Conservation (phyloP, 2,888 invertebrate species). For the Sphaeridia pumilis region DNA sequence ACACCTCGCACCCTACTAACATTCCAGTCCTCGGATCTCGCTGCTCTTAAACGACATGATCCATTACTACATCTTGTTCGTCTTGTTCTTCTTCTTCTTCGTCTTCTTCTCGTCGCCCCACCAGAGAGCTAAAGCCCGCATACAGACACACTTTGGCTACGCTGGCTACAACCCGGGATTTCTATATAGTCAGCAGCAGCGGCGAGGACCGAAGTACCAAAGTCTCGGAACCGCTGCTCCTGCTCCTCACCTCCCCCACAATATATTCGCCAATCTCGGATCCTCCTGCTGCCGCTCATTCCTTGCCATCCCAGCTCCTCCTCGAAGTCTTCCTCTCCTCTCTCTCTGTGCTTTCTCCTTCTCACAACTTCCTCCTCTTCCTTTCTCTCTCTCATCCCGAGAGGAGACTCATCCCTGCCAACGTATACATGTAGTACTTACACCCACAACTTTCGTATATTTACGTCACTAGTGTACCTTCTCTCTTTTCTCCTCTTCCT, state of each 20-base stretch:
- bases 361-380: neutral
- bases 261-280: neutral
- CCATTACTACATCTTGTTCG: no score
- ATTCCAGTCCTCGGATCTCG: slow-evolving; percentile 8
- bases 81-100: no score
- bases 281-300: neutral
- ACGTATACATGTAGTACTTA: slow-evolving; percentile 3
- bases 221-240: no score
- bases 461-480: slow-evolving; percentile 3
- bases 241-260: slow-evolving; percentile 5
- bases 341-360: slow-evolving; percentile 6
- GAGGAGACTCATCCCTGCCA: slow-evolving; percentile 11
- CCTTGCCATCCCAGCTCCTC: neutral
- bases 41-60: slow-evolving; percentile 15
- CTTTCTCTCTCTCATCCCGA: neutral
- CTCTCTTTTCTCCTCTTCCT: slow-evolving; percentile 2
- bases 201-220: no score
- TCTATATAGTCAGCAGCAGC: no score
- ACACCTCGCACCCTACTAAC: slow-evolving; percentile 13
- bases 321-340: slow-evolving; percentile 1
- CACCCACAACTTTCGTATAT: slow-evolving; percentile 2
- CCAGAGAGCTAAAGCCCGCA: no score
- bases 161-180: no score
- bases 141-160: no score
- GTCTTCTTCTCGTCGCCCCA: no score